Evolutionary conservation across 2,888 invertebrate genomes (phyloP), one percentile per base, ranked within the genome.

Genomic region (Hydrotaea diabolus): DNA sequence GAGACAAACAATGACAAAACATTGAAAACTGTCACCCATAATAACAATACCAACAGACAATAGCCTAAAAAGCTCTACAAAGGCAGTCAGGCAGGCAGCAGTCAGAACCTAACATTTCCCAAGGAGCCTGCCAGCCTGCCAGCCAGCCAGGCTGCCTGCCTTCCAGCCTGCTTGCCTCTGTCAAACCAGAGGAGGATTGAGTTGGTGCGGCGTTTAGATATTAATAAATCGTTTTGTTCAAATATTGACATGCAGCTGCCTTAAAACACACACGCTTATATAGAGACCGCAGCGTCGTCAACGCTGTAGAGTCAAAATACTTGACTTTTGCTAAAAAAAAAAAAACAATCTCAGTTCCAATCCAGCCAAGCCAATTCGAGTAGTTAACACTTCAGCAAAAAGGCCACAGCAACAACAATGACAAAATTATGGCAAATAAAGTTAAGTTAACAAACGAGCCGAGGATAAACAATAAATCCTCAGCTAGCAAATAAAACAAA

Each of bases 1-100:
- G 82, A 85, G 82, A 85, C 85, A 82, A 85, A 85, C 85, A 85
- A 85, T 85, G 82, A 85, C 82, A 85, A 82, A 85, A 82, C 85
- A 85, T 82, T 77, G 82, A 74, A 85, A 82, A 85, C 82, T 85
- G 85, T 85, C 85, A 85, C 39, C 82, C 85, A 85, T 23, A 21
- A 43, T 46, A 69, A 82, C 71, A 85, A 76, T 39, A 71, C 9
- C 26, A 59, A 21, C 19, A 31, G 23, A 64, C 64, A 64, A 64
- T 36, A 36, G 36, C 36, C 64, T 17, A 64, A 36, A 36, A 36
- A 36, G 64, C 43, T 13, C 9, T 2, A 31, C 31, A 31, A 31
- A 21, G 21, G 5, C n/a, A n/a, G n/a, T n/a, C n/a, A n/a, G n/a
- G n/a, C n/a, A n/a, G n/a, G n/a, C 59, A 39, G 23, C 69, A 43